Evolutionary conservation across 1,140 invertebrate genomes (phyloP).

Genomic region (Bombus huntii): DNA sequence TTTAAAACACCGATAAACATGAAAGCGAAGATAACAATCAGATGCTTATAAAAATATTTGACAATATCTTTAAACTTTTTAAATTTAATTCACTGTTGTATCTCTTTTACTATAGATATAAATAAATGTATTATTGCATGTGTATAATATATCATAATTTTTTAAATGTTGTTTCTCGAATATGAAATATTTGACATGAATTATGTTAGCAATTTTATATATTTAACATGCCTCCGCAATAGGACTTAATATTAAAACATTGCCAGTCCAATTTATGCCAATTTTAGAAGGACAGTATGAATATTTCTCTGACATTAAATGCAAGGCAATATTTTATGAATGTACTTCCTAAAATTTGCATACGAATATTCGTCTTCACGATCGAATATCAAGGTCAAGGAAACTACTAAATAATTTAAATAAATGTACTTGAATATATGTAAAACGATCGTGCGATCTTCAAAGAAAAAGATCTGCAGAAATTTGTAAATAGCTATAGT

Average conservation of each 20-base stretch:
- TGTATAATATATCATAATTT: background rate
- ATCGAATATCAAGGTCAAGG: conserved; percentile 4
- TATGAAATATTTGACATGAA: background rate
- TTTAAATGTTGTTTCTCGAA: background rate
- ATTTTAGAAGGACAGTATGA: background rate
- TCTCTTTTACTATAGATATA: background rate
- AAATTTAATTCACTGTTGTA: background rate
- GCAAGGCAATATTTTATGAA: background rate
- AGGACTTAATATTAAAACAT: background rate
- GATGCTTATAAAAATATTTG: background rate
- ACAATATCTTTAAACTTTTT: background rate
- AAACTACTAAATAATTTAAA: background rate
- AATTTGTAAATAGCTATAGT: background rate
- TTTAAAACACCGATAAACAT: background rate
- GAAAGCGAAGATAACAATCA: background rate
- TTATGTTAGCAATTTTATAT: background rate
- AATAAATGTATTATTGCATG: background rate
- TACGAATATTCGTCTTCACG: background rate
- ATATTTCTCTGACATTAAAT: background rate
- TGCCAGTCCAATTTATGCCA: background rate
- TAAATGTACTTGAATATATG: background rate
- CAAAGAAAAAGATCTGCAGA: background rate
- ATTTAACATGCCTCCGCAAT: background rate
- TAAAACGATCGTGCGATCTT: background rate
- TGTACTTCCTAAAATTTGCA: conserved; percentile 2